Evolutionary conservation across 2,113 vertebrate genomes (phyloP).

Genomic region (Reinhardtius hippoglossoides): DNA sequence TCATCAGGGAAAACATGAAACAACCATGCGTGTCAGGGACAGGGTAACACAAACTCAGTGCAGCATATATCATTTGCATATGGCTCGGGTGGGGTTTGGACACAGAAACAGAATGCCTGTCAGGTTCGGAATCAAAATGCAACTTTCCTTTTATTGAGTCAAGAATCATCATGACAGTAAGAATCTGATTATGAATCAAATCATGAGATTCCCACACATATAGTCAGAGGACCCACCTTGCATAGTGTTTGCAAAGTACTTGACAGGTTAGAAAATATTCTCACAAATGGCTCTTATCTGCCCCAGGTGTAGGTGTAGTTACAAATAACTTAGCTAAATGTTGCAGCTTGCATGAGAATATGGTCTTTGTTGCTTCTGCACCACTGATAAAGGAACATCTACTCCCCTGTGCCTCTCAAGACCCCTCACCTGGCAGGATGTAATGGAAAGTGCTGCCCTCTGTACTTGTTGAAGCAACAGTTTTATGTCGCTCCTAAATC

Average conservation of each 20-base stretch:
- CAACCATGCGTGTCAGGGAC: no score
- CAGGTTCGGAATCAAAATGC: no score
- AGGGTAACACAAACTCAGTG: no score
- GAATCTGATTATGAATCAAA: background rate
- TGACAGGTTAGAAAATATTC: background rate
- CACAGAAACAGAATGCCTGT: no score
- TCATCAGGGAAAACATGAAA: no score
- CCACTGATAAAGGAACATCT: conserved; percentile 19
- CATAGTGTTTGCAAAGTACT: background rate
- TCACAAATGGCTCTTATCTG: background rate
- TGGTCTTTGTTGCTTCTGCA: background rate
- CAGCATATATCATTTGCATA: no score
- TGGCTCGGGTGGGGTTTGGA: no score
- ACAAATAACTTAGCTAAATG: background rate
- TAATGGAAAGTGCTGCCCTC: conserved; percentile 25
- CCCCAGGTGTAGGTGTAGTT: background rate
- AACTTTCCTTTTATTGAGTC: no score
- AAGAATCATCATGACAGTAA: background rate
- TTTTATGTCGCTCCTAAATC: conserved; percentile 29
- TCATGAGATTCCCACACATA: background rate
- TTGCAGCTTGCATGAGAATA: background rate
- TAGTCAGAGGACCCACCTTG: background rate
- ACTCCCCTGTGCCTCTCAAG: conserved; percentile 12
- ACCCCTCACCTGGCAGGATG: conserved; percentile 21
- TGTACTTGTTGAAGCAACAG: conserved; percentile 35